Conservation (phyloP, 92 coral and sea anemone species). For the Bergia sp. region DNA sequence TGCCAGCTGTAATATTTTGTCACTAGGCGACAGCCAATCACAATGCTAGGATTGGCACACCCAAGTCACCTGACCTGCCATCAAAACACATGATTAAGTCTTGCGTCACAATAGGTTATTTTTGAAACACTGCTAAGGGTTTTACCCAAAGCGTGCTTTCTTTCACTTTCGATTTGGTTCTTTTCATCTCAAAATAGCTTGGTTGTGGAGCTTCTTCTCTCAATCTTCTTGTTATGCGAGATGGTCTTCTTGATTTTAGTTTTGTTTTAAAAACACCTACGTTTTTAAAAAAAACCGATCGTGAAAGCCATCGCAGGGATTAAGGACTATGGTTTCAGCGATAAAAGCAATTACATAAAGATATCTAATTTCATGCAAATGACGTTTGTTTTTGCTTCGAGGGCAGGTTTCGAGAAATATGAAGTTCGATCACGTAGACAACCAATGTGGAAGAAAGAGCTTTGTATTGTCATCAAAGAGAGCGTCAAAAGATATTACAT, state of each 20-base stretch:
- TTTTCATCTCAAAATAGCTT: neutral
- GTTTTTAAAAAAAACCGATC: neutral
- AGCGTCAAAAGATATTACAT: neutral
- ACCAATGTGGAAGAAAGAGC: neutral
- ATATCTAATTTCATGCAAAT: conserved; percentile 57
- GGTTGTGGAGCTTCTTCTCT: neutral
- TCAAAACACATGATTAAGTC: conserved; percentile 43
- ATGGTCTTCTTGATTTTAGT: neutral
- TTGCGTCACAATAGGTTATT: conserved; percentile 37
- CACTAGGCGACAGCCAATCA: conserved; percentile 87
- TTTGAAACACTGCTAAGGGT: conserved; percentile 27
- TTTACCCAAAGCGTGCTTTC: conserved; percentile 44
- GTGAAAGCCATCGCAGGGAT: neutral
- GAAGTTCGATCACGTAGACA: conserved; percentile 25
- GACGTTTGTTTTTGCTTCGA: conserved; percentile 53
- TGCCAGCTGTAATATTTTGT: conserved; percentile 26
- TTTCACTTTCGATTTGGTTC: conserved; percentile 10
- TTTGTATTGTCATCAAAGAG: neutral
- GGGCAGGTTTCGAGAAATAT: conserved; percentile 41
- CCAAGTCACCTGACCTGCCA: conserved; percentile 54
- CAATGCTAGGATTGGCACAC: conserved; percentile 63
- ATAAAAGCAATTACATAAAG: conserved; percentile 28
- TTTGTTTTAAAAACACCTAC: conserved; percentile 17
- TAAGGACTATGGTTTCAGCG: conserved; percentile 14
- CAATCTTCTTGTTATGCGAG: neutral